Evolutionary conservation across 1,140 invertebrate species (phyloP).

Genomic region (Macrobrachium nipponense): DNA sequence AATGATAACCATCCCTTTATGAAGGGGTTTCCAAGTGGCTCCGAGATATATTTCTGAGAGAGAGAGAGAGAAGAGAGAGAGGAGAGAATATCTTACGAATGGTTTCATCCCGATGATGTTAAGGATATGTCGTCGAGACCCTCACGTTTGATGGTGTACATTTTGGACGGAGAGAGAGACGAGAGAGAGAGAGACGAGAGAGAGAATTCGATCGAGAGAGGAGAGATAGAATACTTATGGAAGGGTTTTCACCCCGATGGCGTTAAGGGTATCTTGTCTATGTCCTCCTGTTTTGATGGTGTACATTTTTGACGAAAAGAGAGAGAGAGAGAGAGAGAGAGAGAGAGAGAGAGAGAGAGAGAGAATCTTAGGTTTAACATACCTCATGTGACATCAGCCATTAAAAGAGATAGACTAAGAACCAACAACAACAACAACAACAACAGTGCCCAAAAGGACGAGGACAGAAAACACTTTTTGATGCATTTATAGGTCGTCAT

Average conservation of each 20-base stretch:
- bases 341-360: background rate
- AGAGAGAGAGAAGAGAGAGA: too few species aligned
- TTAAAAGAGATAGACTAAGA: too few species aligned
- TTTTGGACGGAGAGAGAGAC: background rate
- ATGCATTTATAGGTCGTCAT: too few species aligned
- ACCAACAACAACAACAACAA: too few species aligned
- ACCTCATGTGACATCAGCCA: too few species aligned
- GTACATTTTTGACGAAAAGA: background rate
- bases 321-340: background rate
- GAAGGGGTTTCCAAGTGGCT: background rate
- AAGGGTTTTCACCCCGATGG: background rate
- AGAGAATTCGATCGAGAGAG: background rate
- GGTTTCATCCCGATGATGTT: too few species aligned
- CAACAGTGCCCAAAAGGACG: too few species aligned
- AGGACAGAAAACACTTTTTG: too few species aligned
- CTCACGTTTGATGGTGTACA: background rate
- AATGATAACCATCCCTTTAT: conserved; percentile 34
- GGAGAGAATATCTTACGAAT: too few species aligned
- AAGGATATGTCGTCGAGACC: background rate
- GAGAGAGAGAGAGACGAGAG: background rate
- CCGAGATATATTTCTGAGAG: too few species aligned
- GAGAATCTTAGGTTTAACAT: background rate
- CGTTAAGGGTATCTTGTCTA: too few species aligned
- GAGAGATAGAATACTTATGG: background rate
- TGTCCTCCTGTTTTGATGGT: background rate